Base-by-base conservation (phyloP, 2,888 invertebrate species). In the Pyrgus malvae region DNA sequence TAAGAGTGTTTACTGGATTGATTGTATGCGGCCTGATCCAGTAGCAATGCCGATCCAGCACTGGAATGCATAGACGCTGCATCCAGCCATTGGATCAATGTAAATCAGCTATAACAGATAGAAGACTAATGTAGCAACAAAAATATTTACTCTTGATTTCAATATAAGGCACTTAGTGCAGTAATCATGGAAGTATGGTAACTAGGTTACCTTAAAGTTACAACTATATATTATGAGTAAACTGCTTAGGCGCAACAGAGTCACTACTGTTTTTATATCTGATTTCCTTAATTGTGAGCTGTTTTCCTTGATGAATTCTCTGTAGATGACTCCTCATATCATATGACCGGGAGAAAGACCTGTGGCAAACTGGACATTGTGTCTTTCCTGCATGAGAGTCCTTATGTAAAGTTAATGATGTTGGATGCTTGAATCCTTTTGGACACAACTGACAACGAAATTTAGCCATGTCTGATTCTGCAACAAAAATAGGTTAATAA, bases 321-420 rank as follows among this genome's bases (percentile, higher is more conserved):
- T 91, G 88, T 31, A 92, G 73, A 62, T 92, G 92, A 64, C 91
- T 91, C 62, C 91, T 81, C 92, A 92, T 92, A 62, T 92, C 92
- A 67, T 92, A 92, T 58, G 91, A 92, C 57, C 93, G 80, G 63
- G 92, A 92, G 72, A 93, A 92, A 57, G 92, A 91, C 60, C 92
- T 83, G 61, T 90, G 91, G 65, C 93, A 93, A 48, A 93, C 91
- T 7, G 92, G 92, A 65, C 93, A 93, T 66, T 91, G 91, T 16
- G 93, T 93, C 74, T 92, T 92, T 19, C 93, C 93, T 48, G 91
- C 91, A 65, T 93, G 93, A 40, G 92, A 91, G 71, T 92, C 92
- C 78, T 91, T 92, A 69, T 93, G 93, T 46, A 92, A 80, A 54
- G 92, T 92, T 67, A 93, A 76, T 49, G 93, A 93, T 61, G 92